phyloP scores from a whole-genome alignment of 2,797 vertebrate species.

The Agapornis canus region DNA sequence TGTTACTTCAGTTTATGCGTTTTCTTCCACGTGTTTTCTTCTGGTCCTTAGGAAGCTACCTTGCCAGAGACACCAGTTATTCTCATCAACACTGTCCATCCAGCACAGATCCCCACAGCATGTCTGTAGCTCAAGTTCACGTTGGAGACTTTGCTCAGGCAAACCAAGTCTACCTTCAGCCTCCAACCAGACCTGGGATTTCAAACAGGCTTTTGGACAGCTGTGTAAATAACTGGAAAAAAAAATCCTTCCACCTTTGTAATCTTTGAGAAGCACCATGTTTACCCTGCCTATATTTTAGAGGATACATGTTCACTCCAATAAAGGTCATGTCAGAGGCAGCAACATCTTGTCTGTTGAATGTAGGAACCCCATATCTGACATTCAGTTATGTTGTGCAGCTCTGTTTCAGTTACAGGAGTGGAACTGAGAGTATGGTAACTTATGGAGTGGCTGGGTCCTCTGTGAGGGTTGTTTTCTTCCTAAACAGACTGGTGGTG shows the following conservation, averaged over 20 bases:
- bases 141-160: conserved; percentile 79
- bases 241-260: conserved; percentile 79
- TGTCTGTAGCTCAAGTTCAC: conserved; percentile 82
- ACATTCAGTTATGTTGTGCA: neutral
- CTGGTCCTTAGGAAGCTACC: conserved; percentile 81
- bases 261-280: conserved; percentile 84
- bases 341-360: neutral
- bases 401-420: neutral
- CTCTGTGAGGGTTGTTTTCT: neutral
- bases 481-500: conserved; percentile 11
- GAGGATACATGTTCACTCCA: neutral
- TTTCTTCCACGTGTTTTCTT: neutral
- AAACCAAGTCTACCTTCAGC: conserved; percentile 39
- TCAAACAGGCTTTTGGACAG: conserved; percentile 72
- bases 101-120: neutral
- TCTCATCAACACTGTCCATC: conserved; percentile 78
- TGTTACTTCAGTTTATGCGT: neutral
- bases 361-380: neutral
- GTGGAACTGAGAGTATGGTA: neutral
- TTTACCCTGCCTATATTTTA: conserved; percentile 82
- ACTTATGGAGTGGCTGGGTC: neutral
- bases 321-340: neutral
- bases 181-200: conserved; percentile 68
- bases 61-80: conserved; percentile 82
- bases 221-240: conserved; percentile 66